A percentile compares a stretch with the other conserved stretches of the same genome.
Conservation (phyloP, 23 tunicate species). For the Pegea sp. region DNA sequence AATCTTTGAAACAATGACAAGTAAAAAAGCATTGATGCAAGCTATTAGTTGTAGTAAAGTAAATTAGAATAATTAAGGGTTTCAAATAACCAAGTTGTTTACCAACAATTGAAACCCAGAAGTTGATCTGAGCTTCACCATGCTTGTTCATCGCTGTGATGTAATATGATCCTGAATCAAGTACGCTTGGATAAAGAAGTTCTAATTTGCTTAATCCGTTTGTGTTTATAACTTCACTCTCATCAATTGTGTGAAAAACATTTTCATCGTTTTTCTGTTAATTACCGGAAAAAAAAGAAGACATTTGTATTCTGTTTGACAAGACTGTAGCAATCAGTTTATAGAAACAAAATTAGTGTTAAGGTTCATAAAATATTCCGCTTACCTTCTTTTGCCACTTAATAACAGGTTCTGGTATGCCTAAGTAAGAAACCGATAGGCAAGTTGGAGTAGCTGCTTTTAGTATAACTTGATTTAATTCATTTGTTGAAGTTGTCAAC, state of each 20-base stretch:
- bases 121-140: slow-evolving; percentile 34
- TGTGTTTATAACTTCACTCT: slow-evolving; percentile 6
- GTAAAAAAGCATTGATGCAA: too few species aligned
- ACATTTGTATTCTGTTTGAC: too few species aligned
- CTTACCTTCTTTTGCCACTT: slow-evolving; percentile 36
- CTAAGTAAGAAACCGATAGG: slow-evolving; percentile 20
- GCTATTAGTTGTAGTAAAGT: too few species aligned
- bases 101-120: slow-evolving; percentile 54
- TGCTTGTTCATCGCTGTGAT: slow-evolving; percentile 61
- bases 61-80: too few species aligned
- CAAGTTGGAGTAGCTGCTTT: slow-evolving; percentile 23
- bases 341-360: too few species aligned
- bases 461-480: slow-evolving; percentile 11
- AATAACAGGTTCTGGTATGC: slow-evolving; percentile 60
- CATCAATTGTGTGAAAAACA: too few species aligned
- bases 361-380: too few species aligned
- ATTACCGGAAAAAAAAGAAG: too few species aligned
- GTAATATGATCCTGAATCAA: slow-evolving; percentile 41
- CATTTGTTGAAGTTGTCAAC: not conserved
- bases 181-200: slow-evolving; percentile 17
- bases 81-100: too few species aligned
- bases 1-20: too few species aligned
- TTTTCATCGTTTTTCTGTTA: too few species aligned
- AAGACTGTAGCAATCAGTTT: too few species aligned
- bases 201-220: slow-evolving; percentile 13